Evolutionary conservation across 2,888 invertebrate genomes (phyloP), one percentile per base, ranked within the genome.

Genomic region (Agelastica alni): DNA sequence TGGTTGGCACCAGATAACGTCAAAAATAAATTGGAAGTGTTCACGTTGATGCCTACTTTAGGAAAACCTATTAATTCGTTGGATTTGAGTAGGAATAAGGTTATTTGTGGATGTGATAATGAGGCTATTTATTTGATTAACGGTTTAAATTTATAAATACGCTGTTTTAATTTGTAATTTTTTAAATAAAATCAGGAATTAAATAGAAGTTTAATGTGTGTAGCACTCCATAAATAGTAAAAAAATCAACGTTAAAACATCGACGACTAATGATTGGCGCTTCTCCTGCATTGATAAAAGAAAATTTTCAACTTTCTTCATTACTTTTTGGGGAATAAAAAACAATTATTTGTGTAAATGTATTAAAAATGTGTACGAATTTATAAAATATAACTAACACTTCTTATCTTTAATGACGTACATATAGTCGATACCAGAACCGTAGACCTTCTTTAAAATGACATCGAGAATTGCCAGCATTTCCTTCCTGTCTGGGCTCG

Each of bases 51-150:
- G 78, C 83, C 86, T 0, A 81, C 84, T 10, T 79, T 92, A 62
- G 86, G 88, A 58, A 87, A 91, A 69, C 81, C 94, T 0, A 84
- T 95, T 31, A 96, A 95, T 73, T 85, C 87, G 16, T 79, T 95
- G 42, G 90, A 94, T 77, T 83, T 93, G 48, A 85, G 86, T 65
- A 85, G 84, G 63, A 84, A 85, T 37, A 86, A 85, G 60, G 79
- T 94, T 41, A 75, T 95, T 20, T 93, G 91, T 75, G 92, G 93
- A 1, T 87, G 90, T 62, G 94, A 95, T 70, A 91, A 90, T 73
- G 95, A 95, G 79, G 93, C 94, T 17, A 79, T 95, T 63, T 93
- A 92, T 77, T 79, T 91, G 37, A 83, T 93, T 54, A 85, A 84
- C 73, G 85, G 88, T 76, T 78, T 85, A 53, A 71, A 71, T 48